phyloP scores from a whole-genome alignment of 2,888 invertebrate species.

The Stenoptilia bipunctidactyla region DNA sequence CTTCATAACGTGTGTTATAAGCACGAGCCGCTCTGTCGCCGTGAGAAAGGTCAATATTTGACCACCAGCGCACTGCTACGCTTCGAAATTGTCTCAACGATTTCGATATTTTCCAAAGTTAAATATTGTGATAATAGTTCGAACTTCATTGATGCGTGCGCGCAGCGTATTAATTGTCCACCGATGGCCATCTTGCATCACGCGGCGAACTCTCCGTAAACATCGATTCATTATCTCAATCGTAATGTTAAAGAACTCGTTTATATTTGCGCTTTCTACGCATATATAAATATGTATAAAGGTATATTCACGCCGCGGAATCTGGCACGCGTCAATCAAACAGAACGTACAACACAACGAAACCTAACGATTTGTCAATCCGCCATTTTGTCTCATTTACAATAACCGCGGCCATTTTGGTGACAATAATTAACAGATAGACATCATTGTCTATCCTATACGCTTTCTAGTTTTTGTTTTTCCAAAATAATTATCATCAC shows the following conservation, averaged over 20 bases:
- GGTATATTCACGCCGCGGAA: constrained; percentile 48
- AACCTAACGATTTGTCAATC: constrained; percentile 63
- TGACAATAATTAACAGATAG: constrained; percentile 70
- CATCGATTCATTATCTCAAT: constrained; percentile 54
- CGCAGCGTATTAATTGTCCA: constrained; percentile 13
- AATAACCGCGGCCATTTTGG: constrained; percentile 61
- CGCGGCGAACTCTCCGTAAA: constrained; percentile 30
- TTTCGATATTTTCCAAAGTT: constrained; percentile 61
- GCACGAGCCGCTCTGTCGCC: constrained; percentile 47
- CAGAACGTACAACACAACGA: constrained; percentile 46
- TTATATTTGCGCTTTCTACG: constrained; percentile 68
- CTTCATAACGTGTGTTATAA: constrained; percentile 29
- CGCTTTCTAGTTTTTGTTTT: constrained; percentile 69
- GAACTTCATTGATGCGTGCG: constrained; percentile 14
- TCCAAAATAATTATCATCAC: constrained; percentile 68
- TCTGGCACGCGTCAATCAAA: constrained; percentile 70
- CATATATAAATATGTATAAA: constrained; percentile 63
- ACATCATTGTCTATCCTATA: constrained; percentile 48
- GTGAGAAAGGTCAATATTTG: constrained; percentile 70
- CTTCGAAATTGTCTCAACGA: constrained; percentile 67
- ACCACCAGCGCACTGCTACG: constrained; percentile 40
- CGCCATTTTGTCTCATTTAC: constrained; percentile 57
- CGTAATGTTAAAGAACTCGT: constrained; percentile 45
- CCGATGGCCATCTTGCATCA: constrained; percentile 28
- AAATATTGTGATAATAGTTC: constrained; percentile 32